phyloP scores from a whole-genome alignment of 2,888 invertebrate species.

The Melikaiella ostensackeni region DNA sequence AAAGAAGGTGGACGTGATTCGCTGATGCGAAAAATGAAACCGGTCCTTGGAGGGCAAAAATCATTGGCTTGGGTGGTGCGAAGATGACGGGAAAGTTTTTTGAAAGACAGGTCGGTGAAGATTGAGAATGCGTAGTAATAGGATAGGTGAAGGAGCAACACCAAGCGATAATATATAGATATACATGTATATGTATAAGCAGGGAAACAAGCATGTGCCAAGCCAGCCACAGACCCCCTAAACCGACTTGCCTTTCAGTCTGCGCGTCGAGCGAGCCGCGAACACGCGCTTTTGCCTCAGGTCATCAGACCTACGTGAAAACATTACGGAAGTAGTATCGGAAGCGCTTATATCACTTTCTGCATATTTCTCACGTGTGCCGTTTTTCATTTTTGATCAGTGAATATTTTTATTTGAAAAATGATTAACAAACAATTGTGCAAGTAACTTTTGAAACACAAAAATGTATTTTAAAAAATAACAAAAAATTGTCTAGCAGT shows the following conservation, averaged over 20 bases:
- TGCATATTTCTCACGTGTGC: background rate
- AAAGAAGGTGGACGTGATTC: background rate
- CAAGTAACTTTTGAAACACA: background rate
- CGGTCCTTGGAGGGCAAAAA: background rate
- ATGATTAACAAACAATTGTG: background rate
- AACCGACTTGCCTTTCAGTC: background rate
- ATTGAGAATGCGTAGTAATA: background rate
- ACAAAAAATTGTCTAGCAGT: background rate
- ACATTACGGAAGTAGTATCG: background rate
- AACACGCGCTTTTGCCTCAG: background rate
- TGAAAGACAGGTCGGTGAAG: background rate
- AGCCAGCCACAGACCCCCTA: background rate
- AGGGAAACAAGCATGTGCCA: conserved; percentile 7
- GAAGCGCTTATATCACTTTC: background rate
- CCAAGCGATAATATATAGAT: background rate
- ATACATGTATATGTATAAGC: background rate
- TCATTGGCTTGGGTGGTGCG: background rate
- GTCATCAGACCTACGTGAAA: background rate
- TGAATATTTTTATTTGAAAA: background rate
- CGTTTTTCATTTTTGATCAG: background rate
- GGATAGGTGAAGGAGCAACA: background rate
- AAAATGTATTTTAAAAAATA: background rate
- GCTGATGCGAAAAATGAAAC: background rate
- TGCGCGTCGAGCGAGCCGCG: conserved; percentile 7
- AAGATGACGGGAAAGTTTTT: background rate